Conservation (phyloP, 2,888 invertebrate species). For the Frankliniella fusca region DNA sequence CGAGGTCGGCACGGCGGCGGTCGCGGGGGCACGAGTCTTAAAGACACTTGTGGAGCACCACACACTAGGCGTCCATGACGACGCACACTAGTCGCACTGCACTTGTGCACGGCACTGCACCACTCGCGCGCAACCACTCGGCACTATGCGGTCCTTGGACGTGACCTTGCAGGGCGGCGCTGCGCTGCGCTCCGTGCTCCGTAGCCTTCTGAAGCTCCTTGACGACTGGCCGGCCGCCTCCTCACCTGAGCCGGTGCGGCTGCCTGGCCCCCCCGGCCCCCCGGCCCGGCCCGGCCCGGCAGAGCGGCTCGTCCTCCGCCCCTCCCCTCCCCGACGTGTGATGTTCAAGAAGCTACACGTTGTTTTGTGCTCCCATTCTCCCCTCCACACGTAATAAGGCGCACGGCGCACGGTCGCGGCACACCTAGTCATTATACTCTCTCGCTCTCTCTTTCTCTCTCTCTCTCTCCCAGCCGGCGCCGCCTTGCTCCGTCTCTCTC, state of each 20-base stretch:
- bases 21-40: not conserved
- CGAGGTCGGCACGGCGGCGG: not conserved
- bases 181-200: not conserved
- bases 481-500: not conserved
- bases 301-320: not conserved
- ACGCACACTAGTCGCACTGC: not conserved
- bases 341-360: slow-evolving; percentile 21
- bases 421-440: not conserved
- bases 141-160: not conserved
- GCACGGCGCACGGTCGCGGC: slow-evolving; percentile 1
- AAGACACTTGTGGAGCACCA: not conserved
- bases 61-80: not conserved
- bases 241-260: not conserved
- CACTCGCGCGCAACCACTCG: not conserved
- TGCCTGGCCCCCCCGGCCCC: not conserved
- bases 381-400: slow-evolving; percentile 15
- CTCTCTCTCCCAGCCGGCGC: not conserved
- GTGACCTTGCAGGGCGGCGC: not conserved
- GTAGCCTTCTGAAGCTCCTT: slow-evolving; percentile 20
- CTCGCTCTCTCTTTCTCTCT: too few species aligned
- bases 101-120: not conserved
- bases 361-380: slow-evolving; percentile 26
- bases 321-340: slow-evolving; percentile 14
- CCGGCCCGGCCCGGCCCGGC: not conserved
- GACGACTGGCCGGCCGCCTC: slow-evolving; percentile 7